A percentile compares a stretch with the other conserved stretches of the same genome.
phyloP scores from a whole-genome alignment of 1,140 invertebrate genomes.

The Macrobrachium nipponense region DNA sequence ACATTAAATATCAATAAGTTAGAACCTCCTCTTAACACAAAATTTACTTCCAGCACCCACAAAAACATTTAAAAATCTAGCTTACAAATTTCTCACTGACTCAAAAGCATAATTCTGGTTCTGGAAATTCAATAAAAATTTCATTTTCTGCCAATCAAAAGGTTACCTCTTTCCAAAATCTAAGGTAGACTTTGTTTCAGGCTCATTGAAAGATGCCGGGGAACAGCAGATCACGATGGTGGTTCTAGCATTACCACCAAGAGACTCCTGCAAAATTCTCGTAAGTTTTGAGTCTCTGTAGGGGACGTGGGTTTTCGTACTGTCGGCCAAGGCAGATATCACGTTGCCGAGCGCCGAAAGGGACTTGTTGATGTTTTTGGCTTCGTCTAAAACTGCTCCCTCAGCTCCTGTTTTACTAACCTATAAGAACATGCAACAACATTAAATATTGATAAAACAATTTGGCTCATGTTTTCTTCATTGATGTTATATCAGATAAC shows the following conservation, averaged over 20 bases:
- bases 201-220: constrained; percentile 98
- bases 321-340: constrained; percentile 97
- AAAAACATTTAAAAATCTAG: background rate
- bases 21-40: background rate
- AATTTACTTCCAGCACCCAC: background rate
- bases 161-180: constrained; percentile 93
- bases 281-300: constrained; percentile 99
- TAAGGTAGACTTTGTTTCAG: constrained; percentile 98
- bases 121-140: background rate
- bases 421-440: constrained; percentile 68
- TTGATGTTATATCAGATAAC: too few species aligned
- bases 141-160: background rate
- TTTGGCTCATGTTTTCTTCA: background rate
- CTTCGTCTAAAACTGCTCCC: constrained; percentile 98
- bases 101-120: background rate
- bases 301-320: constrained; percentile 88
- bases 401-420: constrained; percentile 99
- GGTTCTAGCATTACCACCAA: constrained; percentile 98
- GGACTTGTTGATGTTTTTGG: constrained; percentile 99
- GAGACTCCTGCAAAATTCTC: constrained; percentile 97
- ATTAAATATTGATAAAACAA: background rate
- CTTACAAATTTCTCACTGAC: background rate
- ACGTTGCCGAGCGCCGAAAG: constrained; percentile 98
- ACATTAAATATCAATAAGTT: background rate
- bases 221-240: constrained; percentile 99